phyloP scores from a whole-genome alignment of 1,140 invertebrate species.

The Ridgeia piscesae region DNA sequence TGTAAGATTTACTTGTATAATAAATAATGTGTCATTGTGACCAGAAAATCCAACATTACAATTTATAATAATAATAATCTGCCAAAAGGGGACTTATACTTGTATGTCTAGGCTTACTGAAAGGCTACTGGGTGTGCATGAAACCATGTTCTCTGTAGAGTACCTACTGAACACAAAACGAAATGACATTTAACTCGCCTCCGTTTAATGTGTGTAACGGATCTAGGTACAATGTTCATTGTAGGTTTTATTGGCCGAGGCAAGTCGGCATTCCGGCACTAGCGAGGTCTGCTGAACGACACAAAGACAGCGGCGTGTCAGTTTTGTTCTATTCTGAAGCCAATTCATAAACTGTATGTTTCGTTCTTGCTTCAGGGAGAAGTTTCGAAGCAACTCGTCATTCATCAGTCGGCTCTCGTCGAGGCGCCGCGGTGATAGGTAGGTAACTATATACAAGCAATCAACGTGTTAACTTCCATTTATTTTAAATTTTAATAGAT shows the following conservation, averaged over 20 bases:
- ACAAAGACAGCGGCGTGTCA: neutral
- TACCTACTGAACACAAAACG: neutral
- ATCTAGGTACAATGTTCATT: neutral
- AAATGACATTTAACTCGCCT: neutral
- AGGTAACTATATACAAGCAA: neutral
- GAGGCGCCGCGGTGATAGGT: constrained; percentile 69
- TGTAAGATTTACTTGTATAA: neutral
- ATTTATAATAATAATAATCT: neutral
- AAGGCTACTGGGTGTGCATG: neutral
- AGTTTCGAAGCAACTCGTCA: constrained; percentile 88
- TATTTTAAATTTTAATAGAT: neutral
- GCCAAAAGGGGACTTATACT: neutral
- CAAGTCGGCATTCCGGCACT: neutral
- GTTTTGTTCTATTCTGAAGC: neutral
- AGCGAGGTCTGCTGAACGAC: neutral
- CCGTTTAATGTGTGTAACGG: neutral
- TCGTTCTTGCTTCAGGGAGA: constrained; percentile 46
- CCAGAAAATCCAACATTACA: neutral
- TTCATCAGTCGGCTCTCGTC: constrained; percentile 85
- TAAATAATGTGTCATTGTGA: neutral
- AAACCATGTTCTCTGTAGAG: neutral
- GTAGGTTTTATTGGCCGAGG: neutral
- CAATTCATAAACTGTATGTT: neutral
- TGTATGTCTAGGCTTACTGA: neutral
- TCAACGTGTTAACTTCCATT: neutral